Percentiles rank a stretch among this genome's conserved stretches.
These are phyloP conservation scores for Bursaphelenchus okinawaensis DNA, from an alignment of 2,888 invertebrate species.

Conservation along the genomic window DNA sequence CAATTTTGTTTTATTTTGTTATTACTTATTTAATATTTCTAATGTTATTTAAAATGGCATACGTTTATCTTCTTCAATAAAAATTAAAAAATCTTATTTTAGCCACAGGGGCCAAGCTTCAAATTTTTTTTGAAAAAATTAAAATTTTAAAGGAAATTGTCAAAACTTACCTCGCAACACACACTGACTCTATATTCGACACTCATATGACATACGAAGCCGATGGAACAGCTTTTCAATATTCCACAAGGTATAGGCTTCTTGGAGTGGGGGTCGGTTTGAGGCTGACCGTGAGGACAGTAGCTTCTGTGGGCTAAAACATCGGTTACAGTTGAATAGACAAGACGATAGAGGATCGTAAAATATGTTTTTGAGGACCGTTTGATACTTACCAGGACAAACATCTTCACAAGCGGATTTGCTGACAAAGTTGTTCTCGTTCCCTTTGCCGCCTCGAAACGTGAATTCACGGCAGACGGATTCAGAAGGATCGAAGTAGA, in stretches of 20 bases:
- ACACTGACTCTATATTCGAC: conserved; percentile 47
- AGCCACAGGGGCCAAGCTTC: too few species aligned
- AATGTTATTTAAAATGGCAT: too few species aligned
- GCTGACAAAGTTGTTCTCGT: conserved; percentile 54
- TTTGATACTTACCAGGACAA: conserved; percentile 16
- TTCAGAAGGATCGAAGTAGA: conserved; percentile 45
- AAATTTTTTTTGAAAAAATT: too few species aligned
- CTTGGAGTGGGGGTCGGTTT: conserved; percentile 32
- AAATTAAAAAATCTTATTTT: too few species aligned
- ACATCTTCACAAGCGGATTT: conserved; percentile 32
- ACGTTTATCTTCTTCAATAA: too few species aligned
- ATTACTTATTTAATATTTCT: too few species aligned
- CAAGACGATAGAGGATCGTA: not conserved
- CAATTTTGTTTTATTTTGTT: too few species aligned
- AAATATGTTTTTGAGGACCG: not conserved
- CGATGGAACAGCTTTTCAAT: conserved; percentile 46
- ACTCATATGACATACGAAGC: conserved; percentile 54
- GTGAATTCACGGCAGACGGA: conserved; percentile 45
- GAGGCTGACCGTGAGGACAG: conserved; percentile 55
- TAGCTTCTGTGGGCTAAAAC: conserved; percentile 20
- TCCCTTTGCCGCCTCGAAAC: conserved; percentile 49
- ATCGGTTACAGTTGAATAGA: not conserved
- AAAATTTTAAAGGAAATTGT: too few species aligned
- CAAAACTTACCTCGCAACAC: conserved; percentile 44
- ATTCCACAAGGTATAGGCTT: conserved; percentile 48